Conservation (phyloP, 2,797 vertebrate genomes). For the Vipera latastei region DNA sequence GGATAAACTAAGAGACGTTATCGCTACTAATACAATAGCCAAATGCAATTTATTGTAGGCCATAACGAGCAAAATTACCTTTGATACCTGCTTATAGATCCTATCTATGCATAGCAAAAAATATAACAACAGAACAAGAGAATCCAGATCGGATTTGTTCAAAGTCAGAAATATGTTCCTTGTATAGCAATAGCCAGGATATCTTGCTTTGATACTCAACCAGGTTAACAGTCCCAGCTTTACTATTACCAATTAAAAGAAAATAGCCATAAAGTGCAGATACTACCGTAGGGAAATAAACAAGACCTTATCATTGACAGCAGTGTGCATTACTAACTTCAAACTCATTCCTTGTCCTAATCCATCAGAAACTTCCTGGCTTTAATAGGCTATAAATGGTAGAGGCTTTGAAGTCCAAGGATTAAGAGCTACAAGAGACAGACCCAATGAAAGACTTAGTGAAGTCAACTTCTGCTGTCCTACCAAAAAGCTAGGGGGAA, state of each 20-base stretch:
- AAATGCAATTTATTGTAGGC: neutral
- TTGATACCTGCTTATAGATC: neutral
- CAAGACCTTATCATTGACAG: constrained; percentile 75
- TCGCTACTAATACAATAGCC: neutral
- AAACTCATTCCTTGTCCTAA: constrained; percentile 80
- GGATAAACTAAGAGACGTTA: neutral
- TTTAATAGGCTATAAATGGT: constrained; percentile 83
- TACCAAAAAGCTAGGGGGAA: constrained; percentile 65
- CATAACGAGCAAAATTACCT: neutral
- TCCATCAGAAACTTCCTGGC: constrained; percentile 82
- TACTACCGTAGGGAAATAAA: constrained; percentile 76
- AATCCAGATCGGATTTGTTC: constrained; percentile 22
- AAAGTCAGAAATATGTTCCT: neutral
- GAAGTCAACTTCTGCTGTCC: constrained; percentile 44
- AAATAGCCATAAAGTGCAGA: constrained; percentile 72
- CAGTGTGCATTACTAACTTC: constrained; percentile 77
- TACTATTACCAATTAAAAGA: constrained; percentile 68
- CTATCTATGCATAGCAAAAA: constrained; percentile 2
- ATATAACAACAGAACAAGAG: neutral
- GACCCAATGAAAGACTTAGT: constrained; percentile 65
- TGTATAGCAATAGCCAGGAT: constrained; percentile 18
- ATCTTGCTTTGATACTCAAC: constrained; percentile 37
- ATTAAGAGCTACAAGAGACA: constrained; percentile 74
- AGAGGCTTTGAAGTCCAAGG: constrained; percentile 76
- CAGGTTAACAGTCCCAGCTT: constrained; percentile 51